Evolutionary conservation across 2,888 invertebrate species (phyloP).

Genomic region (Bimastos eiseni): DNA sequence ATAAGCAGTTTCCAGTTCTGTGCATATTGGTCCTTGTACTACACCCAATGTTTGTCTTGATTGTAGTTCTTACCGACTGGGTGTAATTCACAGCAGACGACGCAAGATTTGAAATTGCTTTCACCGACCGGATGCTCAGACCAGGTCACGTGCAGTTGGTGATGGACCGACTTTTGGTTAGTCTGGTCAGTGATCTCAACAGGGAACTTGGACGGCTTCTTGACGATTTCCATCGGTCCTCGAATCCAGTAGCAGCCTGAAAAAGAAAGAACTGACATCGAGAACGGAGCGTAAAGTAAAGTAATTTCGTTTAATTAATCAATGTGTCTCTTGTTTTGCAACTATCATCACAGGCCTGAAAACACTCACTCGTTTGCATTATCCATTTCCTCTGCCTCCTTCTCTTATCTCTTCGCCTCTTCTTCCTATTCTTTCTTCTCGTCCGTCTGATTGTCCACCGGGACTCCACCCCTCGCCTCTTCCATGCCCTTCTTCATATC

Average conservation of each 20-base stretch:
- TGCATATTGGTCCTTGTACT: too few relatives aligned
- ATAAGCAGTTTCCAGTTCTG: too few relatives aligned
- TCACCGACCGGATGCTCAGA: neutral
- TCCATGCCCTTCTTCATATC: neutral
- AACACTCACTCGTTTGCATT: too few relatives aligned
- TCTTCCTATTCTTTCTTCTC: neutral
- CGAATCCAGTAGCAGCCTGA: conserved; percentile 16
- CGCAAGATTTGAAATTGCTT: neutral
- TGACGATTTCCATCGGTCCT: neutral
- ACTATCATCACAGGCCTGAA: neutral
- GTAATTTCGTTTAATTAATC: neutral
- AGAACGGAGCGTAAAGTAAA: neutral
- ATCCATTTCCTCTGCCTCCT: neutral
- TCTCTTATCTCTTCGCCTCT: neutral
- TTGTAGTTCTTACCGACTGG: neutral
- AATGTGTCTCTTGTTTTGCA: neutral
- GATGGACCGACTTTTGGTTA: neutral
- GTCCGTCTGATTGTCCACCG: too few relatives aligned
- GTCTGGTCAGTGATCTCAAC: neutral
- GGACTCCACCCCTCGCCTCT: too few relatives aligned
- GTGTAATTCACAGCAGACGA: conserved; percentile 9
- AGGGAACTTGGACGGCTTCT: neutral
- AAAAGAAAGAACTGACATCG: neutral
- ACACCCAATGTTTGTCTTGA: too few relatives aligned
- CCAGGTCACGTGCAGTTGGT: conserved; percentile 8